Evolutionary conservation across 2,797 vertebrate species (phyloP).

Genomic region (Halcyon badia): DNA sequence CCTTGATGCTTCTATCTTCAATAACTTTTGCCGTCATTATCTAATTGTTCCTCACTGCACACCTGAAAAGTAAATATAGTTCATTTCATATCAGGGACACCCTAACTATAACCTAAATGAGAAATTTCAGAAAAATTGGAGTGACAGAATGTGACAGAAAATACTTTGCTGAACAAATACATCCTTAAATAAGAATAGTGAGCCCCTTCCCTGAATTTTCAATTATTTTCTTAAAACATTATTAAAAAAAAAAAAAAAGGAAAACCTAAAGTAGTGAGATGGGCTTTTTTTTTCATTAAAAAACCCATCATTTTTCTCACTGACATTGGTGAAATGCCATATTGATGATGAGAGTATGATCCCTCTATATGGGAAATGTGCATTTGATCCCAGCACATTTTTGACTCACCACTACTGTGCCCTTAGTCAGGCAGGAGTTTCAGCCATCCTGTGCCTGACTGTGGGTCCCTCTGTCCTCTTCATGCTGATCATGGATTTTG

Average conservation of each 20-base stretch:
- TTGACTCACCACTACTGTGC: neutral
- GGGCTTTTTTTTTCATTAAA: neutral
- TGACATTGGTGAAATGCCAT: neutral
- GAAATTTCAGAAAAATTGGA: neutral
- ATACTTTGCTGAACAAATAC: neutral
- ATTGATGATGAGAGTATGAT: neutral
- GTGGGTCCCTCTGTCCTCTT: neutral
- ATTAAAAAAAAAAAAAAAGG: neutral
- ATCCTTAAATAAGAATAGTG: neutral
- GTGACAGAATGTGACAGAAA: neutral
- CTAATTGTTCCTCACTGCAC: neutral
- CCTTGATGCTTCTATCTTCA: neutral
- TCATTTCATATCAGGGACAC: neutral
- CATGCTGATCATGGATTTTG: neutral
- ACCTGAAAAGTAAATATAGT: neutral
- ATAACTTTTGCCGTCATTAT: neutral
- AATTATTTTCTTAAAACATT: neutral
- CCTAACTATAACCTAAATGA: neutral
- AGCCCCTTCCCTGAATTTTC: neutral
- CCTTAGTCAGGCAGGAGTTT: neutral
- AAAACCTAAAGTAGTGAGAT: neutral
- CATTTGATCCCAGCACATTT: neutral
- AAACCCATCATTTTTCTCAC: neutral
- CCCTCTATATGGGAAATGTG: rapidly evolving
- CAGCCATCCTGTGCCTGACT: neutral